These are phyloP conservation scores for Microctonus aethiopoides DNA, from an alignment of 2,888 invertebrate genomes.

Conservation along the genomic window DNA sequence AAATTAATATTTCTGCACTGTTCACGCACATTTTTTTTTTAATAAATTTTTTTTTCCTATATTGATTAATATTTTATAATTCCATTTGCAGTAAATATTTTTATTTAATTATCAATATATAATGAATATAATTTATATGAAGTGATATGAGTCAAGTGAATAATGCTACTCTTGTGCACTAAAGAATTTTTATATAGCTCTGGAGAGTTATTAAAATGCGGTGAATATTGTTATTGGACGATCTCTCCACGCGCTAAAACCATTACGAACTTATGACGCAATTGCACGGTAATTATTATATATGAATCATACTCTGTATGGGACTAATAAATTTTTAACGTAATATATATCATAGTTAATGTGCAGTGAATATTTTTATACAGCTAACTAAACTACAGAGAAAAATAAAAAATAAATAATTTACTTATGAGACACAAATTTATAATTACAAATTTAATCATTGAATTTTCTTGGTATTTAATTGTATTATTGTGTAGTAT, in stretches of 20 bases:
- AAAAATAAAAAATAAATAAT: not conserved
- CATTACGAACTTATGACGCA: constrained; percentile 35
- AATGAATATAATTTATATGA: not conserved
- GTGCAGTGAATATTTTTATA: not conserved
- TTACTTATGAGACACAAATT: not conserved
- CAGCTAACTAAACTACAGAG: not conserved
- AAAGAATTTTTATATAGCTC: constrained; percentile 6
- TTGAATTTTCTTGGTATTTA: not conserved
- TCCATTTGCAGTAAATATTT: not conserved
- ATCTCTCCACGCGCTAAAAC: constrained; percentile 34
- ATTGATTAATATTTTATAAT: not conserved
- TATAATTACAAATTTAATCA: not conserved
- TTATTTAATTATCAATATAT: not conserved
- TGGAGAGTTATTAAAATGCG: not conserved
- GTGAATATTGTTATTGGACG: not conserved
- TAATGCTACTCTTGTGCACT: not conserved
- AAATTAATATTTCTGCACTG: not conserved
- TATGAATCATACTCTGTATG: constrained; percentile 35
- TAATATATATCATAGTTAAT: not conserved
- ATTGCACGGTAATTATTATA: constrained; percentile 33
- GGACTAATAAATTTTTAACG: not conserved
- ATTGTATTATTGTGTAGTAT: not conserved
- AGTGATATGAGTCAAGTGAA: not conserved
- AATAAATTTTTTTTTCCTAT: not conserved
- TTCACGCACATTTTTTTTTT: not conserved